Percentiles rank a stretch among this genome's conserved stretches.
Conservation (phyloP, 2,797 vertebrate genomes). For the Muscicapa comitata region DNA sequence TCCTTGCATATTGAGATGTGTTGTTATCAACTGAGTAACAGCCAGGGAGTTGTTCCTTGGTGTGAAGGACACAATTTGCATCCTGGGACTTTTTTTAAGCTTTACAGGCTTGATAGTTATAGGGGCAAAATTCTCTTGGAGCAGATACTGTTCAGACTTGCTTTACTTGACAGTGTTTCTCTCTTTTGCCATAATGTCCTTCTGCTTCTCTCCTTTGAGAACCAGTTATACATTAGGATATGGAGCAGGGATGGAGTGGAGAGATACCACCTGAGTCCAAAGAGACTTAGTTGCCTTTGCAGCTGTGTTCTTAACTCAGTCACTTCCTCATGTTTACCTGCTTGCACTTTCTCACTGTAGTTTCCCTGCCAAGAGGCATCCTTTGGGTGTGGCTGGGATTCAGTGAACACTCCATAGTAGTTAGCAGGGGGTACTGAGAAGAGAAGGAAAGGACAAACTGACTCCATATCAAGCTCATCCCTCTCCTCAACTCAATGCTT, state of each 20-base stretch:
- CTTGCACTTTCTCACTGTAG: neutral
- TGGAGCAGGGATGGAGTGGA: neutral
- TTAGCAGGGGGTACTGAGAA: neutral
- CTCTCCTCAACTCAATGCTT: neutral
- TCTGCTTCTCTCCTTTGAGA: neutral
- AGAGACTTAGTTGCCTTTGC: neutral
- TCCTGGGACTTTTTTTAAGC: neutral
- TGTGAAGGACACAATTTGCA: neutral
- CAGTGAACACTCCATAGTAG: neutral
- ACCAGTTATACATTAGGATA: neutral
- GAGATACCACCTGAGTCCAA: neutral
- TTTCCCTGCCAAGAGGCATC: neutral
- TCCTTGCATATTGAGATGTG: neutral
- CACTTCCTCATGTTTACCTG: neutral
- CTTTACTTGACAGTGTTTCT: neutral
- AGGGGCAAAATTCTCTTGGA: neutral
- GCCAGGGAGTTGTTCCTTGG: neutral
- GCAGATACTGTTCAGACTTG: neutral
- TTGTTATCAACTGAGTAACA: neutral
- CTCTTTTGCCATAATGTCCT: neutral
- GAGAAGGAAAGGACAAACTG: neutral
- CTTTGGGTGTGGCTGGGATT: neutral
- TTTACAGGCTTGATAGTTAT: neutral
- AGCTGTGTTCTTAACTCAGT: neutral
- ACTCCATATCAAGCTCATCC: fast-evolving